Percentiles rank a stretch among this genome's conserved stretches.
These are phyloP conservation scores for Aphelinus atriplicis DNA, from an alignment of 1,140 invertebrate genomes.

Conservation along the genomic window DNA sequence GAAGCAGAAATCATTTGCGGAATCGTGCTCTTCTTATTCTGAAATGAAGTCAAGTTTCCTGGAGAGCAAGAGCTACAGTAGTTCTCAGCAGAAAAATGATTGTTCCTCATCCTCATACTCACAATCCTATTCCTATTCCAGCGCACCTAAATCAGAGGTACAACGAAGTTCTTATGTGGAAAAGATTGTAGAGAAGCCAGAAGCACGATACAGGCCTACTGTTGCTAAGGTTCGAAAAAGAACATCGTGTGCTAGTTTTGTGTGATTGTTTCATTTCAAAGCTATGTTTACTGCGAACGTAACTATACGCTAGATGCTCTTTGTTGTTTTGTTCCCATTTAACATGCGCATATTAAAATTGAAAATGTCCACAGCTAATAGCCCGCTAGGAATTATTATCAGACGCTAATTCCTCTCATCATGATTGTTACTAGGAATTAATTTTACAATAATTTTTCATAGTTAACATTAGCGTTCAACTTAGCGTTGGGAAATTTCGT, in stretches of 20 bases:
- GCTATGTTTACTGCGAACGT: too few species aligned
- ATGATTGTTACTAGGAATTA: too few species aligned
- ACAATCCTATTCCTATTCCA: slow-evolving; percentile 41
- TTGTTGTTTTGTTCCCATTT: too few species aligned
- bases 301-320: too few species aligned
- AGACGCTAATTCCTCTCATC: too few species aligned
- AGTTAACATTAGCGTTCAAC: too few species aligned
- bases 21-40: slow-evolving; percentile 54
- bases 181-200: slow-evolving; percentile 50
- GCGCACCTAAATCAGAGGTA: slow-evolving; percentile 48
- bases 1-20: slow-evolving; percentile 48
- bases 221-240: slow-evolving; percentile 59
- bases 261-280: slow-evolving; percentile 11
- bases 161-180: slow-evolving; percentile 57
- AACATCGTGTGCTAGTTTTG: slow-evolving; percentile 47
- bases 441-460: background rate
- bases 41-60: slow-evolving; percentile 55
- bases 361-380: too few species aligned
- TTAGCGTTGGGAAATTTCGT: too few species aligned
- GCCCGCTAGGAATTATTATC: too few species aligned
- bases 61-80: slow-evolving; percentile 56
- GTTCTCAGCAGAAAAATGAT: slow-evolving; percentile 51
- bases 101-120: slow-evolving; percentile 42
- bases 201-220: slow-evolving; percentile 44
- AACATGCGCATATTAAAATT: too few species aligned